Conservation (phyloP, 1,140 invertebrate genomes). For the Hesperophylax magnus region DNA sequence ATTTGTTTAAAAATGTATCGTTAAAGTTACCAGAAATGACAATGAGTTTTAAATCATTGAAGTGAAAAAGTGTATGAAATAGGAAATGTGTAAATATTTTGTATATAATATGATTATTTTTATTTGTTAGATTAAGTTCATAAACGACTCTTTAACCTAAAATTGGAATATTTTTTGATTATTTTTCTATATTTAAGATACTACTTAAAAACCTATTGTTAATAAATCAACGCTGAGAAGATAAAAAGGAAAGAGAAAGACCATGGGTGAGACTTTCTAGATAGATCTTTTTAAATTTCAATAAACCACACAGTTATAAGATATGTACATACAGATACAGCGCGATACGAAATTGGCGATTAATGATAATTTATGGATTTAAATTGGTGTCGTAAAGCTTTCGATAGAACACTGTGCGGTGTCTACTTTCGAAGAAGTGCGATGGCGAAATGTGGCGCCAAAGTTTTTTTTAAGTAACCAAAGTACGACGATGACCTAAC, state of each 20-base stretch:
- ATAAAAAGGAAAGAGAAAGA: not conserved
- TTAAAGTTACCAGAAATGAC: no score
- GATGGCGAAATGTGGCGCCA: slow-evolving; percentile 8
- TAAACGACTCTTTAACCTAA: no score
- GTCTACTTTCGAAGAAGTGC: not conserved
- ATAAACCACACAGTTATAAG: not conserved
- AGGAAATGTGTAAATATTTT: no score
- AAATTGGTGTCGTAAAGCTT: slow-evolving; percentile 9
- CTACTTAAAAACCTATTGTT: not conserved
- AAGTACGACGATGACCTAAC: slow-evolving; percentile 16
- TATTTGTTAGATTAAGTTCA: no score
- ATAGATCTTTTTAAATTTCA: not conserved
- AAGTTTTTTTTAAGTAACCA: not conserved
- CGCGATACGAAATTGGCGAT: not conserved
- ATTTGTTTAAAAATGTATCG: no score
- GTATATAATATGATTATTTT: no score
- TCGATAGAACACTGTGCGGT: not conserved
- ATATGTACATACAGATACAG: not conserved
- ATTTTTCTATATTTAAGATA: not conserved
- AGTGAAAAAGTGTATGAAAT: no score
- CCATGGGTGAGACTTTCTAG: not conserved
- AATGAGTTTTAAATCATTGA: no score
- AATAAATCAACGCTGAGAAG: not conserved
- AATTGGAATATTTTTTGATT: not conserved
- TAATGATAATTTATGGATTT: slow-evolving; percentile 11